A percentile compares a stretch with the other conserved stretches of the same genome.
phyloP scores from a whole-genome alignment of 2,888 invertebrate genomes.

The Rotaria socialis region DNA sequence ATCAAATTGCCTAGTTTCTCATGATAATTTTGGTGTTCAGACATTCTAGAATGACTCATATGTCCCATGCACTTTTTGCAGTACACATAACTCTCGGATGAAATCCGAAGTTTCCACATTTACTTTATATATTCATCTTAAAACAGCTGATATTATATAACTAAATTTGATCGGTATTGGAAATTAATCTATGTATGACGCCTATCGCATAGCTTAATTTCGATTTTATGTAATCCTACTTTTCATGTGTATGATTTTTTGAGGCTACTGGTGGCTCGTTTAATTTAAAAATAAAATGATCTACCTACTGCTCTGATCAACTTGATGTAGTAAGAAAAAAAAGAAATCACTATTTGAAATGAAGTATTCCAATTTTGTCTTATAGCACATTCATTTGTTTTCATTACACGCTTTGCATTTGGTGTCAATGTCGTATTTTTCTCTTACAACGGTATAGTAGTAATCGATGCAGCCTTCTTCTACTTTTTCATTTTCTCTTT shows the following conservation, averaged over 20 bases:
- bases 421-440: neutral
- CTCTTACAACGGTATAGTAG: neutral
- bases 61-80: too few species aligned
- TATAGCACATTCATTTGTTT: slow-evolving; percentile 13
- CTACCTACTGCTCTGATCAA: neutral
- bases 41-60: too few species aligned
- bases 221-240: neutral
- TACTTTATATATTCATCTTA: neutral
- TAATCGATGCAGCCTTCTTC: neutral
- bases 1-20: too few species aligned
- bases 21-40: too few species aligned
- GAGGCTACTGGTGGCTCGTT: neutral
- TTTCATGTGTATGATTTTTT: neutral
- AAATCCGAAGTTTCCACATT: too few species aligned
- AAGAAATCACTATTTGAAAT: neutral
- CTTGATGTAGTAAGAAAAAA: neutral
- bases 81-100: too few species aligned
- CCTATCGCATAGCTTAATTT: neutral
- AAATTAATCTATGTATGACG: neutral
- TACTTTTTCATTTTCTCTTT: neutral
- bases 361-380: neutral
- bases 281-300: neutral
- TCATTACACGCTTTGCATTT: slow-evolving; percentile 3
- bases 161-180: neutral
- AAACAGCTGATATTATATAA: neutral